Evolutionary conservation across 2,797 vertebrate genomes (phyloP).

Genomic region (Holocentrus rufus): DNA sequence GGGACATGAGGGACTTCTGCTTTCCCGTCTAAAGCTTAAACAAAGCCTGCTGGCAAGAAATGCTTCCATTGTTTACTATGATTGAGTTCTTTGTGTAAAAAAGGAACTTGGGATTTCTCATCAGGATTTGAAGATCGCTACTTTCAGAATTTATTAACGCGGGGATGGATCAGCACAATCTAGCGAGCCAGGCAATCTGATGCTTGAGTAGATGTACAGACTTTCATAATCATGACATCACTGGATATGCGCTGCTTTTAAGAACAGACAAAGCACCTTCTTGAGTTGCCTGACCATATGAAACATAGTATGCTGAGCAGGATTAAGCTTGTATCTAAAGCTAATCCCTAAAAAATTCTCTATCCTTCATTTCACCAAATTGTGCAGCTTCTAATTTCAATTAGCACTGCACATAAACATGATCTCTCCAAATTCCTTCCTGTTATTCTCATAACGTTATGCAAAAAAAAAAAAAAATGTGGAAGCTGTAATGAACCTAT

Average conservation of each 20-base stretch:
- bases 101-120: constrained; percentile 70
- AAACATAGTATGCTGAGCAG: not conserved
- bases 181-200: constrained; percentile 30
- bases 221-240: constrained; percentile 27
- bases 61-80: constrained; percentile 72
- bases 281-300: constrained; percentile 23
- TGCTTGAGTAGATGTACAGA: constrained; percentile 13
- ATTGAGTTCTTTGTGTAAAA: constrained; percentile 72
- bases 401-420: not conserved
- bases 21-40: constrained; percentile 62
- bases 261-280: constrained; percentile 6
- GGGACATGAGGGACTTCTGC: constrained; percentile 68
- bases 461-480: not conserved
- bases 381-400: constrained; percentile 23
- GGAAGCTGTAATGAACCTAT: not conserved
- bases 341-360: constrained; percentile 21
- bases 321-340: constrained; percentile 33
- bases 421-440: not conserved
- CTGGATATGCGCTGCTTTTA: constrained; percentile 22
- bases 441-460: not conserved
- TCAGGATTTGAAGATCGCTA: constrained; percentile 54
- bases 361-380: constrained; percentile 4
- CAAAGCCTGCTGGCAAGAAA: constrained; percentile 71
- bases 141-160: constrained; percentile 50
- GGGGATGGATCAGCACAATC: constrained; percentile 51